These are phyloP conservation scores for Neosilurus mollespiculum DNA, from an alignment of 2,797 vertebrate genomes.

Conservation along the genomic window DNA sequence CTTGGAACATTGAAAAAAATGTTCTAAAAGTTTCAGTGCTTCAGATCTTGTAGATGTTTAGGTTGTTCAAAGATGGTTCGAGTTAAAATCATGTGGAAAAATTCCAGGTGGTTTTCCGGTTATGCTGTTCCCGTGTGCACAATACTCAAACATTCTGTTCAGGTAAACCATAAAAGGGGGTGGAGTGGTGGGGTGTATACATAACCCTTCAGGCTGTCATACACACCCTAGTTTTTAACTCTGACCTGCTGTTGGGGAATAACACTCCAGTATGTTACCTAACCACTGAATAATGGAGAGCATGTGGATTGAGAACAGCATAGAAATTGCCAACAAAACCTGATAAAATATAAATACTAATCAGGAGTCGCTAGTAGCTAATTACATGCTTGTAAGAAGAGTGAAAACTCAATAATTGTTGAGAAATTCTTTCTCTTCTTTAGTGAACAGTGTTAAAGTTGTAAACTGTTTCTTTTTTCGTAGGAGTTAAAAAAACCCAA, in stretches of 20 bases:
- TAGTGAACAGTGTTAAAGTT: neutral
- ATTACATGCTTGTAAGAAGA: neutral
- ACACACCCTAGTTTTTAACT: constrained; percentile 5
- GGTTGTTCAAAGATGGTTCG: neutral
- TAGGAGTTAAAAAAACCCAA: neutral
- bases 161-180: neutral
- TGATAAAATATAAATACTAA: neutral
- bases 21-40: too few species aligned
- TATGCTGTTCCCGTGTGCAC: neutral
- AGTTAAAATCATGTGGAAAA: neutral
- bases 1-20: neutral
- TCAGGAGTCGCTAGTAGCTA: neutral
- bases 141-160: neutral
- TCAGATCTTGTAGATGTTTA: neutral
- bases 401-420: neutral
- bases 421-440: neutral
- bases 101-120: neutral
- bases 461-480: neutral
- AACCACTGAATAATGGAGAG: neutral
- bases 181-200: too few species aligned
- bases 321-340: neutral
- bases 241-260: neutral
- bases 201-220: constrained; percentile 22
- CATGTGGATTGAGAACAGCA: neutral
- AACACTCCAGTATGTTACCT: constrained; percentile 1